These are phyloP conservation scores for Acrocyrtus sp. DNA, from an alignment of 2,888 invertebrate species.

Conservation along the genomic window DNA sequence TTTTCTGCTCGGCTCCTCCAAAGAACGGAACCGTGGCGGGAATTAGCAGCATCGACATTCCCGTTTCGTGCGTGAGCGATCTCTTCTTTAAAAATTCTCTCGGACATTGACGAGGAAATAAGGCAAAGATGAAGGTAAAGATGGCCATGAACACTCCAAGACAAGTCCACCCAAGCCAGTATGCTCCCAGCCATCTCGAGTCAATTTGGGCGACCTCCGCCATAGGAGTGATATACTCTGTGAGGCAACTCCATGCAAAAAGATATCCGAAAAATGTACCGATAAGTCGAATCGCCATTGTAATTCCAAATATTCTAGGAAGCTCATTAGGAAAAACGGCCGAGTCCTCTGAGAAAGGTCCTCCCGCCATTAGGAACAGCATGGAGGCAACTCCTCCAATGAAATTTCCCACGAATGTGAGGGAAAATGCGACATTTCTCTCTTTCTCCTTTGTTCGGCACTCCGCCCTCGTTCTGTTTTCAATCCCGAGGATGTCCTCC, in stretches of 20 bases:
- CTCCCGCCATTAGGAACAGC: slow-evolving; percentile 74
- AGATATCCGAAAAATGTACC: slow-evolving; percentile 66
- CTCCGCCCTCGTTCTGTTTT: slow-evolving; percentile 62
- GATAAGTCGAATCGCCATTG: slow-evolving; percentile 64
- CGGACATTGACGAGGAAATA: slow-evolving; percentile 78
- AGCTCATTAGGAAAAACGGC: slow-evolving; percentile 75
- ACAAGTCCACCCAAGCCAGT: slow-evolving; percentile 68
- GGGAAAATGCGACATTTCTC: slow-evolving; percentile 70
- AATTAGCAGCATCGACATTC: slow-evolving; percentile 21
- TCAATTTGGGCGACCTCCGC: slow-evolving; percentile 66
- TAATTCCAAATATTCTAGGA: slow-evolving; percentile 71
- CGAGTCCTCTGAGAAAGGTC: slow-evolving; percentile 75
- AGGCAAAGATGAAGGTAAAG: slow-evolving; percentile 73
- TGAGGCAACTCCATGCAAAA: slow-evolving; percentile 65
- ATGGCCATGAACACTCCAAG: slow-evolving; percentile 68
- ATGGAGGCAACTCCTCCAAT: slow-evolving; percentile 76
- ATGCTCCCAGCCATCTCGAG: slow-evolving; percentile 71
- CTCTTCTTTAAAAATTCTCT: slow-evolving; percentile 41
- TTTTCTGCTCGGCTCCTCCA: slow-evolving; percentile 48
- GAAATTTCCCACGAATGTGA: slow-evolving; percentile 76
- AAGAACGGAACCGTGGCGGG: slow-evolving; percentile 33
- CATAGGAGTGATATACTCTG: slow-evolving; percentile 64
- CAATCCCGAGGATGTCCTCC: slow-evolving; percentile 1
- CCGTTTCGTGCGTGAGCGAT: slow-evolving; percentile 41
- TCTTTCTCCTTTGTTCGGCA: slow-evolving; percentile 68